These are phyloP conservation scores for Paradoxurus hermaphroditus DNA, from an alignment of 2,113 vertebrate genomes.

Conservation along the genomic window DNA sequence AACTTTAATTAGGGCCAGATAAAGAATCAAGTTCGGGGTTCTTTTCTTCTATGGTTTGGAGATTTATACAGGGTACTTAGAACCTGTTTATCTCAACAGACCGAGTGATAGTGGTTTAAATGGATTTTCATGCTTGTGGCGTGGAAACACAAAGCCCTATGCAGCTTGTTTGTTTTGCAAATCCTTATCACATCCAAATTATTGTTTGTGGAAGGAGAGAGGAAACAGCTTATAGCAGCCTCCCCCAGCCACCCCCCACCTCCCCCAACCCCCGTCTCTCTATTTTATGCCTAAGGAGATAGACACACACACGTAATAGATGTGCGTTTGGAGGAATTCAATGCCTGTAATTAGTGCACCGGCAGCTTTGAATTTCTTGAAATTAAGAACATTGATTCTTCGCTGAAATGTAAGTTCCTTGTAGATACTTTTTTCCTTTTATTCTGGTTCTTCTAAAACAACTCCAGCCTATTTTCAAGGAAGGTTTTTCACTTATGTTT, in stretches of 20 bases:
- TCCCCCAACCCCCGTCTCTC: not conserved
- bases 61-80: conserved; percentile 66
- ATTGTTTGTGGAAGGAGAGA: conserved; percentile 79
- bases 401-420: not conserved
- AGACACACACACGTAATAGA: not conserved
- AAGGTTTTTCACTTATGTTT: not conserved
- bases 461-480: conserved; percentile 4
- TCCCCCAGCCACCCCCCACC: no score
- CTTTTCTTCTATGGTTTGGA: conserved; percentile 65
- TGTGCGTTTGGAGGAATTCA: conserved; percentile 13
- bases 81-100: conserved; percentile 75
- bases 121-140: conserved; percentile 82
- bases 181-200: conserved; percentile 75
- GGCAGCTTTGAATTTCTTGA: not conserved
- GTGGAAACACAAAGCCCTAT: conserved; percentile 72
- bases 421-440: not conserved
- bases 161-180: conserved; percentile 81
- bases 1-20: conserved; percentile 73
- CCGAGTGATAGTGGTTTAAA: conserved; percentile 77
- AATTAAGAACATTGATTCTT: conserved; percentile 30
- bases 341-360: not conserved
- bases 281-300: not conserved
- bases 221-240: not conserved
- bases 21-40: conserved; percentile 73
- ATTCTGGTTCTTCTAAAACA: not conserved